Base-by-base conservation (phyloP, 1,140 invertebrate species). In the Polypedilum pembai region DNA sequence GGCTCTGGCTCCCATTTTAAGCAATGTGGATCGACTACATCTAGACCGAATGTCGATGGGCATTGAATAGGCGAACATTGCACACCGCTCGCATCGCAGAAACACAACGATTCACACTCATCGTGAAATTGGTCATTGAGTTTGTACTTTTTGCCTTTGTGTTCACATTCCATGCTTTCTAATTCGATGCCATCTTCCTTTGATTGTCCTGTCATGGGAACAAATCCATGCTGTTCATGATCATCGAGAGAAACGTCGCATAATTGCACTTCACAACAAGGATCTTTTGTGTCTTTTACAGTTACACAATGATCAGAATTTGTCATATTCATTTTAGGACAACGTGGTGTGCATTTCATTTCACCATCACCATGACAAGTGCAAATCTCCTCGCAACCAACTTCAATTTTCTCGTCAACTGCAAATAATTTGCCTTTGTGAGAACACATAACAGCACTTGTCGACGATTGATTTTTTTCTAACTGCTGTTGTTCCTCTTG, bases 1-100 rank as follows among this genome's bases (percentile, higher is more conserved):
- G 92, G 90, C 15, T 89, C 88, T 0, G 89, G 88, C 77, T 93
- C 92, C 94, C 94, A 96, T 76, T 90, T 87, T 0, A 95, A 80
- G 80, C 94, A 96, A 69, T 90, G 86, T 0, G 91, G 89, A 78
- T 94, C 90, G n/a, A 94, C 79, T 1, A 94, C 85, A 77, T 94
- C 92, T 12, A 94, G 82, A 0, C 91, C 93, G 76, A 92, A 93
- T 76, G 91, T 90, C 0, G 89, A 89, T 0, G 93, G 93, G 79
- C 93, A 95, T 75, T 92, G 87, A 10, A 95, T 86, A 40, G 90
- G 89, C 4, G 88, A 86, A 79, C 94, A 96, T 74, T 91, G 88
- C 0, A 90, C 86, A 41, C 85, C 86, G 24, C 86, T 84, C 7
- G 85, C 82, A n/a, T 81, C 83, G 78, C 92, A 93, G 8, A 85